Base-by-base conservation (phyloP, 2,113 vertebrate genomes). In the Epinephelus fuscoguttatus region DNA sequence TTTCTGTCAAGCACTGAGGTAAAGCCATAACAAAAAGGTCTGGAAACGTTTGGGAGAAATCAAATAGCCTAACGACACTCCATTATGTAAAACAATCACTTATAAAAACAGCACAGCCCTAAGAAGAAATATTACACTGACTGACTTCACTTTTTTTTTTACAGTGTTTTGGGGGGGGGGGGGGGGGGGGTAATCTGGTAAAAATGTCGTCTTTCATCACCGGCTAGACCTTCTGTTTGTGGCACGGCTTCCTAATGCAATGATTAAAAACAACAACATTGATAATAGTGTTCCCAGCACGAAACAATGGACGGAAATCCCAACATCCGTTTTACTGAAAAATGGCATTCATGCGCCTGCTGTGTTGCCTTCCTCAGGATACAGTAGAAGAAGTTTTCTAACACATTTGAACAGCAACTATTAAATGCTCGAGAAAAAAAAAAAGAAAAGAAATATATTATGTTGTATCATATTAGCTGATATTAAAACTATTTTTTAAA, bases 301-400 rank as follows among this genome's bases (percentile, higher is more conserved):
- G 4, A 77, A 92, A 96, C 95, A 96, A 96, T 95, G 81, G 92
- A 60, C 87, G 95, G 95, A 96, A 94, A 94, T 88, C 90, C 92
- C 88, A 91, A 86, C 92, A 94, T 95, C 89, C 91, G 84, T 90
- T 92, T 90, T 21, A 84, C 87, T 86, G 89, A 94, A 94, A 94
- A 90, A 93, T 84, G 90, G 90, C 91, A 94, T 93, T 93, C 88
- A 88, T 19, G 86, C 14, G 75, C 88, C 85, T 83, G 91, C 90
- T 91, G 93, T 73, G 91, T 81, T 85, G 88, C 82, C 89, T 94
- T 93, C 93, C 92, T 88, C 88, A 92, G 91, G 90, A 91, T 91
- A 80, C 85, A 81, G 86, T 59, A 78, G 62, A 62, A 82, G 68
- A 89, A 45, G 84, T 81, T 92, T 85, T 92, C 87, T 92, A 91